Percentiles rank a stretch among this genome's conserved stretches.
Evolutionary conservation across 2,888 invertebrate species (phyloP).

Genomic region (Drosophila imparisetae): DNA sequence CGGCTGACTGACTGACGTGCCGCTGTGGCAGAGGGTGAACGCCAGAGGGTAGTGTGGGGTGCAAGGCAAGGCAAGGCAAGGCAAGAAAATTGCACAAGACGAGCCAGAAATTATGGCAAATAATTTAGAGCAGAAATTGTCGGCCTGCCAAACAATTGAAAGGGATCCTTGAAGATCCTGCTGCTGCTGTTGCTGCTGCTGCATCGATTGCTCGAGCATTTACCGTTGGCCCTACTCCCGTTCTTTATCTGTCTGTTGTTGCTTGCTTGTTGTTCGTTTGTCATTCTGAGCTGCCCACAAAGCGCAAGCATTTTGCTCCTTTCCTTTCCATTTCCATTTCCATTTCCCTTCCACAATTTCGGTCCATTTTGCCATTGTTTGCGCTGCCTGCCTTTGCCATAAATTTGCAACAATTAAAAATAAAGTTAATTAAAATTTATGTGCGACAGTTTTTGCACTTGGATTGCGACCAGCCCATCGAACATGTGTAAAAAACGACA

Average conservation of each 20-base stretch:
- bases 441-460: constrained; percentile 79
- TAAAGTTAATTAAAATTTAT: constrained; percentile 82
- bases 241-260: constrained; percentile 36
- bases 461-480: constrained; percentile 54
- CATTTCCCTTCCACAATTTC: not conserved
- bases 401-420: constrained; percentile 82
- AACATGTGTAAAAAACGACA: constrained; percentile 50
- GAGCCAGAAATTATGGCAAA: constrained; percentile 79
- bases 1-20: constrained; percentile 48
- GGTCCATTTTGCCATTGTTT: constrained; percentile 31
- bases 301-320: constrained; percentile 29
- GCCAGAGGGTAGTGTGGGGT: constrained; percentile 8
- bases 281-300: constrained; percentile 69
- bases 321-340: not conserved
- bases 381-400: constrained; percentile 70
- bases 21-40: constrained; percentile 36
- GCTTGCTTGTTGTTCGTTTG: constrained; percentile 67
- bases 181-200: constrained; percentile 17
- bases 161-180: constrained; percentile 51
- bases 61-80: not conserved
- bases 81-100: constrained; percentile 51
- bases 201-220: constrained; percentile 43
- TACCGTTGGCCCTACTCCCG: constrained; percentile 26
- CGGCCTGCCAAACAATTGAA: constrained; percentile 60
- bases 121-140: constrained; percentile 81